phyloP scores from a whole-genome alignment of 1,140 invertebrate species.

The Leptinotarsa lineolata region DNA sequence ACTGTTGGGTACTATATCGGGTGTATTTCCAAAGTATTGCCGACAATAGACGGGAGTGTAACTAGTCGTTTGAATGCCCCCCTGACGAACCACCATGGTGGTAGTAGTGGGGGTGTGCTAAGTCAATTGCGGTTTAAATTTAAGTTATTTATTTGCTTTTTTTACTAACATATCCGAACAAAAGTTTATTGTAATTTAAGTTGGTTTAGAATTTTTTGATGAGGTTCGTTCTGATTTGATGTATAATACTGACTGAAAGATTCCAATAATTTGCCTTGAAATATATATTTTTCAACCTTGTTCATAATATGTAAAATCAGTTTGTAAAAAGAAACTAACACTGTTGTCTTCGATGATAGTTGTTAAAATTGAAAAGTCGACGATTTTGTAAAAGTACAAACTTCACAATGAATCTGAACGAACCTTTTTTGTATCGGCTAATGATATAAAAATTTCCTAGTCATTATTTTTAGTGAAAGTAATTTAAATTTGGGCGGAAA shows the following conservation, averaged over 20 bases:
- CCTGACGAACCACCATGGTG: slow-evolving; percentile 21
- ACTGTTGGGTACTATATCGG: slow-evolving; percentile 6
- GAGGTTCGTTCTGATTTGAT: too few relatives aligned
- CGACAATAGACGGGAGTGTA: slow-evolving; percentile 49
- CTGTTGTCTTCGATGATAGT: slow-evolving; percentile 22
- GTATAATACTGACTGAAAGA: too few relatives aligned
- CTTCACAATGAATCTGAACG: background rate
- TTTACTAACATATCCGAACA: slow-evolving; percentile 11
- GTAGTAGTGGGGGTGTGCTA: slow-evolving; percentile 29
- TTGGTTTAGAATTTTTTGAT: background rate
- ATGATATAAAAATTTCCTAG: slow-evolving; percentile 50
- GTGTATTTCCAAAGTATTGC: slow-evolving; percentile 25
- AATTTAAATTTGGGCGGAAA: slow-evolving; percentile 18
- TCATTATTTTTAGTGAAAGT: slow-evolving; percentile 41
- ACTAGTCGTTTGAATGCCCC: slow-evolving; percentile 46
- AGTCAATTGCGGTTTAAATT: slow-evolving; percentile 36
- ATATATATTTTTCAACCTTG: too few relatives aligned
- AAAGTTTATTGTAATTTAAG: slow-evolving; percentile 2
- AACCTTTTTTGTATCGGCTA: slow-evolving; percentile 46
- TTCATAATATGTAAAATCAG: too few relatives aligned
- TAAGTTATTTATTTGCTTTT: slow-evolving; percentile 40
- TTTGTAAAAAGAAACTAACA: background rate
- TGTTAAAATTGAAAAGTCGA: background rate
- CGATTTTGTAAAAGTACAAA: background rate
- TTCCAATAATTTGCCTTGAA: too few relatives aligned